Conservation (phyloP, 2,888 invertebrate genomes). For the Zaprionus obscuricornis region DNA sequence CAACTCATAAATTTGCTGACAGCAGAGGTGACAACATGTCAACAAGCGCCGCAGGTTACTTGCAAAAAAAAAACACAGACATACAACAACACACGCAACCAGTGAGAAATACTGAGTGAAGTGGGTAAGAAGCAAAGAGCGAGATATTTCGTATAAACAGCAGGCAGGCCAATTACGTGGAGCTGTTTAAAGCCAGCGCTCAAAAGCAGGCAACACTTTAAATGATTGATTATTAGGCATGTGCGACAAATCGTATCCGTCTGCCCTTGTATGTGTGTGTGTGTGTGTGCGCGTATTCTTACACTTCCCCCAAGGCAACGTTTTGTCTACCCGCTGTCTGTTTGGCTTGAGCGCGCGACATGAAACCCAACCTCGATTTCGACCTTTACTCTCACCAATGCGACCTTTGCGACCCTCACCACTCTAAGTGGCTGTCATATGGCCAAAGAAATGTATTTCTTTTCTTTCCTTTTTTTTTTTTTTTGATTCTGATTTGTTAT, state of each 20-base stretch:
- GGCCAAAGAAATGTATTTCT: conserved; percentile 34
- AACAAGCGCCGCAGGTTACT: conserved; percentile 68
- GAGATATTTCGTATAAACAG: conserved; percentile 29
- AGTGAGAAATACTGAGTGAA: not conserved
- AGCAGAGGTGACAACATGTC: conserved; percentile 75
- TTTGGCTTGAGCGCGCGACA: conserved; percentile 28
- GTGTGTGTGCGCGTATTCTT: not conserved
- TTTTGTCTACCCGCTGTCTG: conserved; percentile 45
- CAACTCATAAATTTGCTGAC: conserved; percentile 72
- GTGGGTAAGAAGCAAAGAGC: not conserved
- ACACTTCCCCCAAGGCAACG: conserved; percentile 1
- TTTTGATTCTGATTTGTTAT: conserved; percentile 50
- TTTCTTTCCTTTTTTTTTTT: conserved; percentile 9
- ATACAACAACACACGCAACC: not conserved
- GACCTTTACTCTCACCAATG: too few species aligned
- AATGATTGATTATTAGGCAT: conserved; percentile 56
- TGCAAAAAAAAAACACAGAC: conserved; percentile 15
- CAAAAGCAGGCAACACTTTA: conserved; percentile 53
- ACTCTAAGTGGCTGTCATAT: conserved; percentile 52
- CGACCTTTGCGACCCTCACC: conserved; percentile 4
- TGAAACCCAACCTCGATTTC: conserved; percentile 2
- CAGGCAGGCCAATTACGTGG: conserved; percentile 53
- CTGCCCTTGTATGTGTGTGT: conserved; percentile 2
- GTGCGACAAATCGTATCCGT: not conserved
- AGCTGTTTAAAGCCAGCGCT: conserved; percentile 38